These are phyloP conservation scores for Enteromius viviparus DNA, from an alignment of 2,797 vertebrate species.

Conservation along the genomic window DNA sequence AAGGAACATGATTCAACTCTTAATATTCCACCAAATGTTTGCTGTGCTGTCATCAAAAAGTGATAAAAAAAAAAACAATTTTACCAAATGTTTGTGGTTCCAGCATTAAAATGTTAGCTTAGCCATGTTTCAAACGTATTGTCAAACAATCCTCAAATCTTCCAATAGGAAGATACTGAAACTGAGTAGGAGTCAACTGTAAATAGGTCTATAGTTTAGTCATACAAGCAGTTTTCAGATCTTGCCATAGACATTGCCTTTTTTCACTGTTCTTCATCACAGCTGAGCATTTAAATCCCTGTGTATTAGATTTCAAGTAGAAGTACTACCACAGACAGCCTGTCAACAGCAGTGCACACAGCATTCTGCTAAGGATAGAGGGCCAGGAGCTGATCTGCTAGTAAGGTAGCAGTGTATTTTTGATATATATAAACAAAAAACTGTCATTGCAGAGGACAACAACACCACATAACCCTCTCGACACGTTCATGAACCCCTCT, in stretches of 20 bases:
- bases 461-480: constrained; percentile 4
- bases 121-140: background rate
- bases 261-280: background rate
- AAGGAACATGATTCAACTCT: no score
- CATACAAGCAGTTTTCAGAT: background rate
- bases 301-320: background rate
- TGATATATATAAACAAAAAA: background rate
- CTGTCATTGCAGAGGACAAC: background rate
- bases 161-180: background rate
- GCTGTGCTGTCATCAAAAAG: no score
- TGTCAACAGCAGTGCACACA: constrained; percentile 4
- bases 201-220: background rate
- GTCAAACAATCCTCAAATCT: background rate
- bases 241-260: background rate
- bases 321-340: background rate
- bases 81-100: background rate
- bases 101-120: background rate
- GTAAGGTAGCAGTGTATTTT: background rate
- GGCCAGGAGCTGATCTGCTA: background rate
- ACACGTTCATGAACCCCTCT: background rate
- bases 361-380: constrained; percentile 3
- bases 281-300: background rate
- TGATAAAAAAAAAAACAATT: background rate
- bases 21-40: no score
- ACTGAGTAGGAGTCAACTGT: background rate